These are phyloP conservation scores for Thalassarche chlororhynchos DNA, from an alignment of 2,113 vertebrate genomes.

Conservation along the genomic window DNA sequence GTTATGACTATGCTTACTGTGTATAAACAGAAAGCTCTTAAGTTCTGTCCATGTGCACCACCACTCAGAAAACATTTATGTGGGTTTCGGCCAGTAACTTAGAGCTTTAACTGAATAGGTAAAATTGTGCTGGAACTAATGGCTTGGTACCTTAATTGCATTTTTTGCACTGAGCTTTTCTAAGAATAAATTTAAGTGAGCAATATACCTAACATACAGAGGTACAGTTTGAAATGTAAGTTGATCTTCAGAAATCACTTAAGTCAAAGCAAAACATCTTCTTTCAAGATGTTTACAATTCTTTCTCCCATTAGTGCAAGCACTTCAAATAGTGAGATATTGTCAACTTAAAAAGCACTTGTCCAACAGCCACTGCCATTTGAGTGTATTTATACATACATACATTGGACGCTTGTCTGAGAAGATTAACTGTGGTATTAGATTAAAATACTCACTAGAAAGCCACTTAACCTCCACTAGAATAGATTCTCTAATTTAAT, in stretches of 20 bases:
- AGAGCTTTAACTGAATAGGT: background rate
- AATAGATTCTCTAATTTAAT: conserved; percentile 35
- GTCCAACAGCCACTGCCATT: background rate
- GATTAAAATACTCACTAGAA: conserved; percentile 39
- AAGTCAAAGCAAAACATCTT: background rate
- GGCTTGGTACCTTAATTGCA: background rate
- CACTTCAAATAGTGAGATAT: background rate
- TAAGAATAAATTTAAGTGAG: background rate
- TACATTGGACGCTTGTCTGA: background rate
- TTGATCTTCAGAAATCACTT: background rate
- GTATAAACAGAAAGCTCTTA: background rate
- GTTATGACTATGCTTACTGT: background rate
- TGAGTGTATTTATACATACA: background rate
- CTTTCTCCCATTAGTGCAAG: background rate
- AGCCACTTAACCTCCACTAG: conserved; percentile 57
- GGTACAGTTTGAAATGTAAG: background rate
- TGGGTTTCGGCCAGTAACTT: background rate
- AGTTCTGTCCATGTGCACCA: background rate
- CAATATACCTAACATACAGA: too few species aligned
- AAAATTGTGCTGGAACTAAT: background rate
- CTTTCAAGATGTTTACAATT: background rate
- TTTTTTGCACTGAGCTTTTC: background rate
- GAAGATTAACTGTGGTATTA: conserved; percentile 39
- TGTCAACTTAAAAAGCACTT: background rate
- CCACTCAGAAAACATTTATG: background rate